Percentiles rank a stretch among this genome's conserved stretches.
These are phyloP conservation scores for Pseudorhombus dupliciocellatus DNA, from an alignment of 2,113 vertebrate genomes.

Conservation along the genomic window DNA sequence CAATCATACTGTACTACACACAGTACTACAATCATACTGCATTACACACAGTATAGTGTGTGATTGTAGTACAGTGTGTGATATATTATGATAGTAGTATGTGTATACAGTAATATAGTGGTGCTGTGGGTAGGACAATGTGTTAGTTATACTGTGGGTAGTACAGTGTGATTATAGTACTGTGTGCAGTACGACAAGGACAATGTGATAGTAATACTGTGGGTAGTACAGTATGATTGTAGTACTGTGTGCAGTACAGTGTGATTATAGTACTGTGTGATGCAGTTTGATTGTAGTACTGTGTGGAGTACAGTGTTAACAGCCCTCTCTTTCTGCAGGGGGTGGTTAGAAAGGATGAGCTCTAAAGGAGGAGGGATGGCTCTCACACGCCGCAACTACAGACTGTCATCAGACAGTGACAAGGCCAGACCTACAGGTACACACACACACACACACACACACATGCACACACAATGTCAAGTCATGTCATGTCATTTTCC, in stretches of 20 bases:
- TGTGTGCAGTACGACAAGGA: too few relatives aligned
- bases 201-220: too few relatives aligned
- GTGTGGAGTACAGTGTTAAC: background rate
- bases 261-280: background rate
- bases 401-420: conserved; percentile 88
- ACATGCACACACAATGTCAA: background rate
- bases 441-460: background rate
- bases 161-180: too few relatives aligned
- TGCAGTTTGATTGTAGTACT: background rate
- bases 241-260: background rate
- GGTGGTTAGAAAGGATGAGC: conserved; percentile 80
- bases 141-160: background rate
- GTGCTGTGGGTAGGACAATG: background rate
- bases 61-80: background rate
- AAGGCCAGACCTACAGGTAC: conserved; percentile 89
- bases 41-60: background rate
- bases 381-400: conserved; percentile 88
- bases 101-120: too few relatives aligned
- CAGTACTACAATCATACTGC: too few relatives aligned
- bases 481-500: too few relatives aligned
- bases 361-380: conserved; percentile 87
- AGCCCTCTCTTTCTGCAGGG: background rate
- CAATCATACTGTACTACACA: too few relatives aligned
- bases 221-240: background rate
- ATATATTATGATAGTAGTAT: background rate